Percentiles rank a stretch among this genome's conserved stretches.
Evolutionary conservation across 1,140 invertebrate species (phyloP).

Genomic region (Meloidogyne floridensis): DNA sequence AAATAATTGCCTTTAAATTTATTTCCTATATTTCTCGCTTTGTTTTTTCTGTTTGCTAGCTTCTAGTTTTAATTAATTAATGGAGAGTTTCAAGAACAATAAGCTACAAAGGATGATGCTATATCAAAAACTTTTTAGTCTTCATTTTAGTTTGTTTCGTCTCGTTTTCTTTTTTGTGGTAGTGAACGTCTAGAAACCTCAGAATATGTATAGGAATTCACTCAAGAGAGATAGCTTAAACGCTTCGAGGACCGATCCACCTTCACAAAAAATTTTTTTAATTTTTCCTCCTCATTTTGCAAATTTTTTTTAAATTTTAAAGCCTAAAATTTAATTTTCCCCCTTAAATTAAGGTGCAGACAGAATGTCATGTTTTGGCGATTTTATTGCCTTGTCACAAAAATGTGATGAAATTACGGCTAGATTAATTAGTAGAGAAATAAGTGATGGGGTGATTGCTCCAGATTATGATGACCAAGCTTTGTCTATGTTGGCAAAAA

Average conservation of each 20-base stretch:
- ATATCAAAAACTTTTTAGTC: no score
- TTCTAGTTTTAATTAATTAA: no score
- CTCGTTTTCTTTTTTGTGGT: no score
- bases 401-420: constrained; percentile 83
- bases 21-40: background rate
- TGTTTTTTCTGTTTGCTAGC: background rate
- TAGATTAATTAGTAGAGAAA: constrained; percentile 75
- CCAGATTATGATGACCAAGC: constrained; percentile 84
- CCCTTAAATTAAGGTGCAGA: constrained; percentile 77
- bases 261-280: background rate
- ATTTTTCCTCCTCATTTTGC: background rate
- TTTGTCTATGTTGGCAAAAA: constrained; percentile 85
- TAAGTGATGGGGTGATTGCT: constrained; percentile 95
- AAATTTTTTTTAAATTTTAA: background rate
- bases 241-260: no score
- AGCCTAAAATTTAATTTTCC: background rate
- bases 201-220: no score
- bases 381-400: constrained; percentile 92
- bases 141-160: no score
- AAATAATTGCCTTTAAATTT: background rate
- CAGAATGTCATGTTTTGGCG: constrained; percentile 97
- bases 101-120: no score
- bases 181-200: no score
- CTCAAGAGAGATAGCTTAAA: no score
- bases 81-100: no score